Evolutionary conservation across 2,888 invertebrate species (phyloP).

Genomic region (Folsomia candida): DNA sequence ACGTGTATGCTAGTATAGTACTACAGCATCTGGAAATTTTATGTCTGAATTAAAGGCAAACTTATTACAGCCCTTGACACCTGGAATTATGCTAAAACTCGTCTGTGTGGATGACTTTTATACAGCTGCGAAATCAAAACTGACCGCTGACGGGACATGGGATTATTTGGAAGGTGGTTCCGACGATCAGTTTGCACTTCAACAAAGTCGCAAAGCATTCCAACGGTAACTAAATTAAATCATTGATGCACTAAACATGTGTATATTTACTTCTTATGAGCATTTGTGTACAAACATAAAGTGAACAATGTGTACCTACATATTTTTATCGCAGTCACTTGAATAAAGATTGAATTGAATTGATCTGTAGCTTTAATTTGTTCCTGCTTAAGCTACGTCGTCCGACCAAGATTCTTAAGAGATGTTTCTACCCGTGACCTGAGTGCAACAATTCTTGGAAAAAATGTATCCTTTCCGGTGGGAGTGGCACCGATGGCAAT

Average conservation of each 20-base stretch:
- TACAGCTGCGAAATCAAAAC: slow-evolving; percentile 62
- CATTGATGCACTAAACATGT: no score
- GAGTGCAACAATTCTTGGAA: slow-evolving; percentile 64
- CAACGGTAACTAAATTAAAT: slow-evolving; percentile 70
- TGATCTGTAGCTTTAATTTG: no score
- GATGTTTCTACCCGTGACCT: slow-evolving; percentile 69
- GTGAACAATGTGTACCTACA: no score
- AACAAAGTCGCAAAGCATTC: slow-evolving; percentile 72
- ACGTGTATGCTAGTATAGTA: no score
- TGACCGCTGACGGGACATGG: slow-evolving; percentile 62
- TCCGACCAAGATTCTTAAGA: slow-evolving; percentile 72
- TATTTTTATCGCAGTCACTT: no score
- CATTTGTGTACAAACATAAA: no score
- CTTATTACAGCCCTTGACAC: not conserved
- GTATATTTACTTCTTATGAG: no score
- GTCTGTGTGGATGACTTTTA: slow-evolving; percentile 76
- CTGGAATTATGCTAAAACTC: slow-evolving; percentile 53
- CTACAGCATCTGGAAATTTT: no score
- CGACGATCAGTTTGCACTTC: slow-evolving; percentile 71
- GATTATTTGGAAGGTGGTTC: slow-evolving; percentile 68
- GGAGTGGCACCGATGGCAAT: slow-evolving; percentile 86
- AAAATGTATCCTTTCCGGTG: slow-evolving; percentile 67
- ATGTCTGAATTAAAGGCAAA: no score
- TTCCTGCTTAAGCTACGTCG: slow-evolving; percentile 73
- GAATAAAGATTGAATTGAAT: no score